Conservation (phyloP, 2,113 vertebrate genomes). For the Petrocephalus zakoni region DNA sequence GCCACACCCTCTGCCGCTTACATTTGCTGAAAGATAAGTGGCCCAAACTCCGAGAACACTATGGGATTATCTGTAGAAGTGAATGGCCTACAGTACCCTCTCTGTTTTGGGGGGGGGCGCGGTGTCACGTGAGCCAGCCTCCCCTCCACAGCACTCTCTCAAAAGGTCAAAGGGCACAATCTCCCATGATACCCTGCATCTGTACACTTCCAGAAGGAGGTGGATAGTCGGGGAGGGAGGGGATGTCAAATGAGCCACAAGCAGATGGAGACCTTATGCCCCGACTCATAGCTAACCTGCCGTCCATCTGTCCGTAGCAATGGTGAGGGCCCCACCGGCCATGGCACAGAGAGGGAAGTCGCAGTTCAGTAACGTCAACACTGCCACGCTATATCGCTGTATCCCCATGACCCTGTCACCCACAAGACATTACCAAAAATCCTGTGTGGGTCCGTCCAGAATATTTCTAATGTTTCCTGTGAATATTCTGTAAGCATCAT, state of each 20-base stretch:
- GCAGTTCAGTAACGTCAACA: neutral
- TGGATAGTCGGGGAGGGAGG: neutral
- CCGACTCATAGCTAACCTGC: neutral
- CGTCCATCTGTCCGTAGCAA: neutral
- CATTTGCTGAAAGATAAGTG: neutral
- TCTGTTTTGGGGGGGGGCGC: neutral
- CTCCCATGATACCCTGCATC: neutral
- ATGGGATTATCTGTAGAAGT: neutral
- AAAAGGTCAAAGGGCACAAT: constrained; percentile 2
- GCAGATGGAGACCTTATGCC: neutral
- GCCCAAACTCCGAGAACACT: neutral
- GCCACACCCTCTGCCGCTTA: too few relatives aligned
- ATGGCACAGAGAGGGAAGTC: too few relatives aligned
- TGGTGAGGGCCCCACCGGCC: too few relatives aligned
- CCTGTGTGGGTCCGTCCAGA: neutral
- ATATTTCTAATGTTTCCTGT: neutral
- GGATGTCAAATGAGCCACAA: neutral
- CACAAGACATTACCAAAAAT: neutral
- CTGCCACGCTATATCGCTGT: neutral
- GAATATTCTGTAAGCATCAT: neutral
- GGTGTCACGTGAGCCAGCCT: neutral
- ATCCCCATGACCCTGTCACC: neutral
- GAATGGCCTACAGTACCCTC: neutral
- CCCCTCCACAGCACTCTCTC: neutral
- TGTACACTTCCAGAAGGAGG: neutral